Conservation (phyloP, 2,797 vertebrate genomes). For the Scleropages formosus region DNA sequence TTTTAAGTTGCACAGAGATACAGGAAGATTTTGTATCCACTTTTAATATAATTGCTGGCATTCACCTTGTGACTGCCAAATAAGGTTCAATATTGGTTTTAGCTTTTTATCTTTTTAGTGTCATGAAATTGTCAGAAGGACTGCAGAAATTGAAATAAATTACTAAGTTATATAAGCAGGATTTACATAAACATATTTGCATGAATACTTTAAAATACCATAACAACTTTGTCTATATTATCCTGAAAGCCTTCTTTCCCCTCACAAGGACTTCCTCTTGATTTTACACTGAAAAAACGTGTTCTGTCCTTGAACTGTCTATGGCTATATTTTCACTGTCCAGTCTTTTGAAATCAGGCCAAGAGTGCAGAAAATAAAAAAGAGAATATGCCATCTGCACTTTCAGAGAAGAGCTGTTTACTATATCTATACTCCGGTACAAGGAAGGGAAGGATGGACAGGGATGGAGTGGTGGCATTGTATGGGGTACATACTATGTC, state of each 20-base stretch:
- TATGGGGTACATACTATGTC: neutral
- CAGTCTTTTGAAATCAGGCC: constrained; percentile 10
- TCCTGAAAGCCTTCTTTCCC: neutral
- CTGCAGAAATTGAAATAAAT: constrained; percentile 1
- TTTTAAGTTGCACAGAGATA: neutral
- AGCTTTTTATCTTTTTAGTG: constrained; percentile 12
- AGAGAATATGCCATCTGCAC: neutral
- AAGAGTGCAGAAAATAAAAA: neutral
- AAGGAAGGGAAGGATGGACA: neutral
- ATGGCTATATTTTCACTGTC: neutral
- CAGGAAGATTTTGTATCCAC: neutral
- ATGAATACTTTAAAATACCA: neutral
- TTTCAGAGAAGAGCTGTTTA: constrained; percentile 5
- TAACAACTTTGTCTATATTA: neutral
- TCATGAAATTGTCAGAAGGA: neutral
- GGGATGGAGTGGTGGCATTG: neutral
- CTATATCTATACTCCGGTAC: neutral
- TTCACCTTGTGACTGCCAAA: neutral
- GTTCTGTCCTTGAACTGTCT: neutral
- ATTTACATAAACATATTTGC: constrained; percentile 15
- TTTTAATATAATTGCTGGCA: neutral
- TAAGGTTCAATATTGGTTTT: constrained; percentile 7
- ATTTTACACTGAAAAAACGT: neutral
- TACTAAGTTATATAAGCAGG: constrained; percentile 6
- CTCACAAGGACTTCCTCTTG: neutral